Evolutionary conservation across 2,888 invertebrate species (phyloP), one percentile per base, ranked within the genome.

Genomic region (Sesamia inferens): DNA sequence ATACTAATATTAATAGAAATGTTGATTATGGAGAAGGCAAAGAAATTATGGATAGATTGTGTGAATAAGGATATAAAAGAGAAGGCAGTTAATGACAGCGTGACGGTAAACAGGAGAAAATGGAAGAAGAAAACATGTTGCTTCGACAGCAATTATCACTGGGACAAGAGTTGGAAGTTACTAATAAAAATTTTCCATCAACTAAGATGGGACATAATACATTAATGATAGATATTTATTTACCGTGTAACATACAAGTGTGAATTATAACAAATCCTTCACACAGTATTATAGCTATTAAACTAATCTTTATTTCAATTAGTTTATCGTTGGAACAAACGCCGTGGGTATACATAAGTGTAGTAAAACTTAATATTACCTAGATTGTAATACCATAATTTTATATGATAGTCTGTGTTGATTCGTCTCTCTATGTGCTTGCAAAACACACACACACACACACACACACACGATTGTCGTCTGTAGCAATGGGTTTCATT

Each of bases 191-290:
- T 59, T 71, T 82, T 81, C 65, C 83, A 67, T 57, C 5, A 44
- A 24, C 58, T 16, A 70, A 55, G 61, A 73, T 57, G 0, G 8
- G 48, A 42, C n/a, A 42, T 55, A 39, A 68, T 54, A 61, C 48
- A 75, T n/a, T n/a, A 54, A 77, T 69, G 22, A 75, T 3, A 31
- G 31, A 3, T 62, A 67, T 70, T 71, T 74, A 79, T 54, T 59
- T 47, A 58, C 14, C 22, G 24, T 51, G 16, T 57, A 62, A 39
- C 7, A 71, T 65, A 67, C 51, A 70, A 72, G 62, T 65, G n/a
- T 48, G 51, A 69, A 83, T 74, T 85, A 82, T 78, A 68, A 76
- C 65, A 64, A 71, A 78, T 79, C 77, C 79, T 67, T 71, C 57
- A 58, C 76, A 76, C 57, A 70, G 47, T 63, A 75, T 31, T 48